Conservation (phyloP, 1,140 invertebrate species). For the Goniozus legneri region DNA sequence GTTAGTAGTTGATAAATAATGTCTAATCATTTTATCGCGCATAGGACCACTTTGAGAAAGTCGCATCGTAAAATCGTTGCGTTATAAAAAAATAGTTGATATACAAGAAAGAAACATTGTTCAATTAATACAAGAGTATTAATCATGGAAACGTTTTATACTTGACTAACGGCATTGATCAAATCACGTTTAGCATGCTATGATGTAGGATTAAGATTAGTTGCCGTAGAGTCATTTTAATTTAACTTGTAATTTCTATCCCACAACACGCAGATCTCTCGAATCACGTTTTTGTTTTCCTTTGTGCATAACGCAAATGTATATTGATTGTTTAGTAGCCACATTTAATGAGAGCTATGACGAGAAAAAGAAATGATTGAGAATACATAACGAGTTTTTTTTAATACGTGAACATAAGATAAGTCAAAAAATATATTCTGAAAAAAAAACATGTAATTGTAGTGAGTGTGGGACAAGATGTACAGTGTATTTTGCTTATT, state of each 20-base stretch:
- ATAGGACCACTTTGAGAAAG: not conserved
- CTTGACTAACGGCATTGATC: conserved; percentile 20
- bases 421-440: conserved; percentile 1
- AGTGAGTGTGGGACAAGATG: not conserved
- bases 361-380: not conserved
- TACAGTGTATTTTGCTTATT: not conserved
- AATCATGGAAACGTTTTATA: conserved; percentile 28
- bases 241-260: conserved; percentile 13
- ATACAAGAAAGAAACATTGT: conserved; percentile 7
- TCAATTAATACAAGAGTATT: conserved; percentile 17
- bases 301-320: not conserved
- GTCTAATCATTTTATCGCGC: not conserved
- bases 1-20: not conserved
- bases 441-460: not conserved
- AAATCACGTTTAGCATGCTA: conserved; percentile 14
- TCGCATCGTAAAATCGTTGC: not conserved
- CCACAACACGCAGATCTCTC: conserved; percentile 10
- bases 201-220: conserved; percentile 25
- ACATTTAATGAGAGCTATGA: not conserved
- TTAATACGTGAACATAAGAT: conserved; percentile 1
- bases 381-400: not conserved
- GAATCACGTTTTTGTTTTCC: no score
- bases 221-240: conserved; percentile 14
- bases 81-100: not conserved
- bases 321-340: not conserved